Base-by-base conservation (phyloP, 1,140 invertebrate species). In the Lutraria rhynchaena region DNA sequence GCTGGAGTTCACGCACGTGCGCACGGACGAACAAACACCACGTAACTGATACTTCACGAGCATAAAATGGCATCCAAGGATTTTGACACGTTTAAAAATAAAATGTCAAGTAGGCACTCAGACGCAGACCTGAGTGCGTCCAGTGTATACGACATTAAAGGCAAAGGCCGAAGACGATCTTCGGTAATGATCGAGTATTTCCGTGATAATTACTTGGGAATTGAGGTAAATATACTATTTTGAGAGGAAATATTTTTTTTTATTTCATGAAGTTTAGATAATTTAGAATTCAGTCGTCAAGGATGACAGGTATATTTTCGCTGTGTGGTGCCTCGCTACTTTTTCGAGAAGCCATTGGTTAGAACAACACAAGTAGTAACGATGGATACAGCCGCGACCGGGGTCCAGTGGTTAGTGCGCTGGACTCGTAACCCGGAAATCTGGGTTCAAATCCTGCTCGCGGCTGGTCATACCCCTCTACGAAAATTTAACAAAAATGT, bases 161-260 rank as follows among this genome's bases (percentile, higher is more conserved):
- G 33, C 3, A n/a, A 3, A 11, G 70, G 70, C 15, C 33, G 70
- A 15, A 31, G 70, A 15, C 29, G 70, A 3, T 74, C 70, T 27
- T 74, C 70, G 4, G 53, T 74, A 13, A 74, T 74, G 70, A 74
- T 74, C 19, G 70, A 74, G 15, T 74, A 74, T 74, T 74, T 44
- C 27, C 31, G 70, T 3, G 29, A 74, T 3, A 74, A 74, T 74
- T 74, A 74, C 55, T 24, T 58, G 31, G 70, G 27, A 31, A 24
- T 60, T 24, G 70, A 74, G 70, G 70, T 57, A 74, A 63, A 35
- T 37, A 17, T 22, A 63, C n/a, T 7, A 1, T n/a, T 53, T 1
- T 53, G 51, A n/a, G 51, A n/a, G 51, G 9, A n/a, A 53, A 19
- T n/a, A 9, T 53, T 53, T 53, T 53, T 53, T 53, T 53, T 53